Conservation (phyloP, 2,113 vertebrate species). For the Nycticebus coucang region DNA sequence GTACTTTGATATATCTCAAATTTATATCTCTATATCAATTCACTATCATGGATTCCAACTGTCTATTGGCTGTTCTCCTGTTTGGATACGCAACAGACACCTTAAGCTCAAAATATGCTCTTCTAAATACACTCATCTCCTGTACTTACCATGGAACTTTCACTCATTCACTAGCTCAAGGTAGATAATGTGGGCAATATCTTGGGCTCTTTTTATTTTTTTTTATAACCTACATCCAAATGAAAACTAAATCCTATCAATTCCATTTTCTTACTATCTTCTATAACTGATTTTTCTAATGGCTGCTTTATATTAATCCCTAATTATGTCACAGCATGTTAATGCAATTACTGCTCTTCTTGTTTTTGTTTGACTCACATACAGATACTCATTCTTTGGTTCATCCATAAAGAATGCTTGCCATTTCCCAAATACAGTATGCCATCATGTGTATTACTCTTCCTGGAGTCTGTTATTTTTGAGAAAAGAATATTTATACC, state of each 20-base stretch:
- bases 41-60: not conserved
- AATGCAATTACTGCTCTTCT: not conserved
- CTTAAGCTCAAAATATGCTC: not conserved
- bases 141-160: too few relatives aligned
- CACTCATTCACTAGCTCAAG: too few relatives aligned
- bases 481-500: not conserved
- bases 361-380: not conserved
- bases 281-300: not conserved
- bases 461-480: conserved; percentile 6
- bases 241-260: not conserved
- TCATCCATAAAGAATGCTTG: not conserved
- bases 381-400: not conserved
- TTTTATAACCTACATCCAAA: not conserved
- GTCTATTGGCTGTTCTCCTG: not conserved
- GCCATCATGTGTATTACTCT: not conserved
- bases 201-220: too few relatives aligned
- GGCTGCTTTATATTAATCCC: not conserved
- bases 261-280: not conserved
- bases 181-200: too few relatives aligned
- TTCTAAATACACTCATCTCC: too few relatives aligned
- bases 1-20: not conserved
- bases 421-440: not conserved
- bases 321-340: not conserved
- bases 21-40: not conserved
- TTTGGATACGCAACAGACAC: not conserved